Conservation (phyloP, 2,888 invertebrate genomes). For the Orthonevra nobilis region DNA sequence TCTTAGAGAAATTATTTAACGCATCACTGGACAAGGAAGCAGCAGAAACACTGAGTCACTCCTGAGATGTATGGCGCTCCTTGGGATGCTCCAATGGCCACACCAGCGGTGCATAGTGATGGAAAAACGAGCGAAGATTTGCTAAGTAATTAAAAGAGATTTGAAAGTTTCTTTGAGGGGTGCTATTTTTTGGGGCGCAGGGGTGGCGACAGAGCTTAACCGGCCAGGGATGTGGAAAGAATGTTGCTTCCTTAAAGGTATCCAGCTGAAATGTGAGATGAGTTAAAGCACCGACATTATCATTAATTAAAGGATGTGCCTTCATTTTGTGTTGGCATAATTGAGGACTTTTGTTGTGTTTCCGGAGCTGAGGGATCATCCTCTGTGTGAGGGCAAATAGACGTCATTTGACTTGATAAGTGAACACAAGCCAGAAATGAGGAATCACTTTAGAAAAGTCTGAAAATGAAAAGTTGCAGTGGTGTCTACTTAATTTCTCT, state of each 20-base stretch:
- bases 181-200: not conserved
- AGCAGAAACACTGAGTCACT: slow-evolving; percentile 27
- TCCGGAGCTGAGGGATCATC: slow-evolving; percentile 16
- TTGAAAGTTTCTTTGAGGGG: slow-evolving; percentile 50
- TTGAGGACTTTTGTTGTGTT: not conserved
- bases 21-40: slow-evolving; percentile 53
- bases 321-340: slow-evolving; percentile 19
- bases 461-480: no score
- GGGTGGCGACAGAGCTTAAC: slow-evolving; percentile 4
- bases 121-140: slow-evolving; percentile 33
- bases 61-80: slow-evolving; percentile 44
- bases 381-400: slow-evolving; percentile 19
- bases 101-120: not conserved
- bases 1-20: slow-evolving; percentile 56
- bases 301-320: slow-evolving; percentile 58
- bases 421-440: no score
- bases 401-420: slow-evolving; percentile 57
- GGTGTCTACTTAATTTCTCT: no score
- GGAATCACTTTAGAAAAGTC: no score
- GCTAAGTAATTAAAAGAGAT: slow-evolving; percentile 67
- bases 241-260: slow-evolving; percentile 3
- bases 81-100: slow-evolving; percentile 42
- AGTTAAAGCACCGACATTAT: slow-evolving; percentile 51
- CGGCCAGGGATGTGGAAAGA: slow-evolving; percentile 14
- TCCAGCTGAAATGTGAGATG: slow-evolving; percentile 15